These are phyloP conservation scores for Acrossocheilus fasciatus DNA, from an alignment of 2,797 vertebrate genomes.

Conservation along the genomic window DNA sequence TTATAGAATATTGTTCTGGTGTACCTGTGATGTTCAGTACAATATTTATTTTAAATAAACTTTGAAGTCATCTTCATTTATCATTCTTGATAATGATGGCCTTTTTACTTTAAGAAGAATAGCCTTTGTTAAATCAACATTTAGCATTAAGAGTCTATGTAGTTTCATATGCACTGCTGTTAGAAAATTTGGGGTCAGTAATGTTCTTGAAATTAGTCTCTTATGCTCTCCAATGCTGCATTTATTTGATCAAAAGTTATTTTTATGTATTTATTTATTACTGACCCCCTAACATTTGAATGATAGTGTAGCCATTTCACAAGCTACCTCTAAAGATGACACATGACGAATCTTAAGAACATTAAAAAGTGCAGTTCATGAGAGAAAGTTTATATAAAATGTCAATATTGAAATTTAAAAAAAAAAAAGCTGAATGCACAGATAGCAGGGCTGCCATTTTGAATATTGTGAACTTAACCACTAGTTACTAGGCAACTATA, in stretches of 20 bases:
- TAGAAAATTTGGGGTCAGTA: background rate
- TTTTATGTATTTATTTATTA: no score
- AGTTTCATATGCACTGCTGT: background rate
- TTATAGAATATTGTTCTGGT: background rate
- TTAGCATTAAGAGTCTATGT: background rate
- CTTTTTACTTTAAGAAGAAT: background rate
- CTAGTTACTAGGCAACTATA: constrained; percentile 10
- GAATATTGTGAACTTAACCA: background rate
- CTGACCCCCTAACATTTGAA: background rate
- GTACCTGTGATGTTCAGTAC: background rate
- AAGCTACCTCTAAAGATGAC: background rate
- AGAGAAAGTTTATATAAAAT: background rate
- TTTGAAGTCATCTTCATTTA: background rate
- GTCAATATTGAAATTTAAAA: background rate
- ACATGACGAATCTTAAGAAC: no score
- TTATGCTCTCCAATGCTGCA: background rate
- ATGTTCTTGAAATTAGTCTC: background rate
- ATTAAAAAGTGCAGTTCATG: background rate
- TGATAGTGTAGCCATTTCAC: background rate
- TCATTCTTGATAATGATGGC: background rate
- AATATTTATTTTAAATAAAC: background rate
- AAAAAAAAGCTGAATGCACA: no score
- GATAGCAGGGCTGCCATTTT: background rate
- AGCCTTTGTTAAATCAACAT: background rate
- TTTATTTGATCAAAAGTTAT: background rate